Conservation (phyloP, 2,797 vertebrate species). For the Intellagama lesueurii region DNA sequence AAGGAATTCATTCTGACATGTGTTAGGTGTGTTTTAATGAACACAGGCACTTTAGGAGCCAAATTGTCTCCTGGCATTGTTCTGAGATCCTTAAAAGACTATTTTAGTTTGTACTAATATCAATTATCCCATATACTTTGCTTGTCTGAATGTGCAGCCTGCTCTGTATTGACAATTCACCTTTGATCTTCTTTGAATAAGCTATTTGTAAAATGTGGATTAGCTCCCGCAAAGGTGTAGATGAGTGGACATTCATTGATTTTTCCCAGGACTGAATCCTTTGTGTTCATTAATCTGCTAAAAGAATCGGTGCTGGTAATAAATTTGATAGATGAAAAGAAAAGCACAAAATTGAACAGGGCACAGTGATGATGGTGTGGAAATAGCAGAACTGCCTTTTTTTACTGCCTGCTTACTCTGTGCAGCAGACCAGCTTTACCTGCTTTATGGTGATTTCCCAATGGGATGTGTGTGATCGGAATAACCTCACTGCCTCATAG, state of each 20-base stretch:
- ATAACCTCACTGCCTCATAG: constrained; percentile 52
- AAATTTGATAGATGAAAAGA: constrained; percentile 1
- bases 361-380: constrained; percentile 3
- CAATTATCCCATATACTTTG: neutral
- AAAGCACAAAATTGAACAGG: constrained; percentile 29
- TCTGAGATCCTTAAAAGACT: neutral
- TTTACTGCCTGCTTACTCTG: constrained; percentile 30
- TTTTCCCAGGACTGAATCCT: constrained; percentile 21
- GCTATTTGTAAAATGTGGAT: neutral
- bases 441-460: constrained; percentile 51
- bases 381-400: constrained; percentile 35
- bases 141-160: neutral
- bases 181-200: neutral
- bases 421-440: constrained; percentile 48
- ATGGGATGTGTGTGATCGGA: constrained; percentile 42
- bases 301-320: constrained; percentile 29
- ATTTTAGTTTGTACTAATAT: neutral
- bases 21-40: neutral
- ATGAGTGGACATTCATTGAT: neutral
- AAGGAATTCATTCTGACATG: too few species aligned
- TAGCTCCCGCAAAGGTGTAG: neutral
- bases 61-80: neutral
- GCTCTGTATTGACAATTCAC: neutral
- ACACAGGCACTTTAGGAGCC: too few species aligned
- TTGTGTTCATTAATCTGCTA: neutral